Percentiles rank a stretch among this genome's conserved stretches.
Conservation (phyloP, 2,888 invertebrate species). For the Artemia sinica region DNA sequence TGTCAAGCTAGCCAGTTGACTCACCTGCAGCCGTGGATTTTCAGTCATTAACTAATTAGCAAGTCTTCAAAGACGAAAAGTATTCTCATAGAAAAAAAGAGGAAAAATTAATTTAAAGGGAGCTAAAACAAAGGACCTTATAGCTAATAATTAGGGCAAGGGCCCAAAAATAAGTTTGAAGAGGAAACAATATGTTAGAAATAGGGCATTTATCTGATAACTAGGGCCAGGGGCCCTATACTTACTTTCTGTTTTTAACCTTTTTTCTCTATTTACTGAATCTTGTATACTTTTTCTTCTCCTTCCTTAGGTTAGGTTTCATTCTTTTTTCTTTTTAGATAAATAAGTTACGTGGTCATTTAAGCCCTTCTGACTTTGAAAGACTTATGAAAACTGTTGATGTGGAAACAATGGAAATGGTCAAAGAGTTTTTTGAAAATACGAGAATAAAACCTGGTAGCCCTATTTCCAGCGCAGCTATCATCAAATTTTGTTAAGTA, state of each 20-base stretch:
- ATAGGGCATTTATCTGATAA: no score
- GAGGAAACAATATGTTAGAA: no score
- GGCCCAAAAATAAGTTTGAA: no score
- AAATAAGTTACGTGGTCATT: slow-evolving; percentile 46
- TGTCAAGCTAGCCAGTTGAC: no score
- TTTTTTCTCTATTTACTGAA: no score
- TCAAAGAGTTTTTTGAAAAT: slow-evolving; percentile 30
- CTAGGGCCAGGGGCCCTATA: no score
- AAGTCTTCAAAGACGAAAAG: slow-evolving; percentile 21
- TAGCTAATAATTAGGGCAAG: no score
- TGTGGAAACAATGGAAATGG: slow-evolving; percentile 49
- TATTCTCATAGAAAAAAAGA: background rate
- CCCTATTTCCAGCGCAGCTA: background rate
- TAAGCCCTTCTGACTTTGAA: slow-evolving; percentile 58
- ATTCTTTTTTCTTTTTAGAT: slow-evolving; percentile 38
- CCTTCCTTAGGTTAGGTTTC: slow-evolving; percentile 24
- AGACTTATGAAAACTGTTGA: slow-evolving; percentile 54
- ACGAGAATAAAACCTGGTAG: background rate
- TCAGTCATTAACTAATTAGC: slow-evolving; percentile 18
- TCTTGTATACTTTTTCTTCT: no score
- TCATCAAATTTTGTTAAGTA: no score
- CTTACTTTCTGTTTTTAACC: no score
- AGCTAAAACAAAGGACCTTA: slow-evolving; percentile 19
- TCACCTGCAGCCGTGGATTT: background rate
- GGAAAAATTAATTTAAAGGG: slow-evolving; percentile 19